Evolutionary conservation across 1,140 invertebrate species (phyloP), one percentile per base, ranked within the genome.

Genomic region (Cepaea nemoralis): DNA sequence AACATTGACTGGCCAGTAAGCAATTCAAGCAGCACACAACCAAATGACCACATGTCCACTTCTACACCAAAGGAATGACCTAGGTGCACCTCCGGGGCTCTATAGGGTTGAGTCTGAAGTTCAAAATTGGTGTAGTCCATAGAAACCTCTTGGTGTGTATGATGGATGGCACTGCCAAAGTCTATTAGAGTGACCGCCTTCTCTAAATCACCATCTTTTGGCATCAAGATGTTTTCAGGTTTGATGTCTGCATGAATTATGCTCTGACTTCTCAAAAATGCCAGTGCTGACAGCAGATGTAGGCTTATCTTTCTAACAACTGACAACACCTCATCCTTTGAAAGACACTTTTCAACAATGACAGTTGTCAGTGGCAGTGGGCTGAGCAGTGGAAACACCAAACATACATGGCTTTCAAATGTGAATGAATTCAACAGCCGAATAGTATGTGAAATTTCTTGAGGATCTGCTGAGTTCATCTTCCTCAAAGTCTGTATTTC

Each of bases 21-120:
- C 96, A 99, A 98, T 94, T 99, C 98, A 35, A 99, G 97, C 86
- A 99, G 93, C 90, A 99, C 99, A 93, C 98, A 99, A 0, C 92
- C 92, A 37, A 93, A 84, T 3, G 92, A 93, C 92, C 92, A 93
- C 87, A 93, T 92, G 83, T 93, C 92, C 74, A 93, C 92, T 84
- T 92, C 91, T 37, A 88, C 89, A 70, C 91, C 91, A 87, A 93
- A 93, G 12, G 90, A 89, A 35, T 92, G 86, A 40, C 92, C 92
- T 83, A 92, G 89, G 59, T 93, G 85, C 27, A 93, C 88, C 88
- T 93, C 92, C 22, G 92, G 92, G n/a, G 92, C 99, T 88, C 98
- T 95, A 93, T 99, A 99, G 92, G 99, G 81, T 12, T 91, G 86
- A 45, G 91, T 91, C 83, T 92, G 91, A 12, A 92, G 84, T 71